A percentile compares a stretch with the other conserved stretches of the same genome.
Conservation (phyloP, 2,113 vertebrate species). For the Terrapene triunguis region DNA sequence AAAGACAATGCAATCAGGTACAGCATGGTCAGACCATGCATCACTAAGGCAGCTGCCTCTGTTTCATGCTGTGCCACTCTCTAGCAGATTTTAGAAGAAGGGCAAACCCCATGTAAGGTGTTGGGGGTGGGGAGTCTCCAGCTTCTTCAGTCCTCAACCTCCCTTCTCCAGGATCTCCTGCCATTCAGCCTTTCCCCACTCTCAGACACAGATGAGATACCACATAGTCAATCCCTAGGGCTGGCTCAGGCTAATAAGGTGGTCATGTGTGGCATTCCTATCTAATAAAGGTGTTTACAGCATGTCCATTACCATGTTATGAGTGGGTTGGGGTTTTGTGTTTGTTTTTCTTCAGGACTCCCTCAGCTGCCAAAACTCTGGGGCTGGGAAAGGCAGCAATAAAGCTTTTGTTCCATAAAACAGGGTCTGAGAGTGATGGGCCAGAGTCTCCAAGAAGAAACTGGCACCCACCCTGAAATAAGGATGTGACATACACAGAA, state of each 20-base stretch:
- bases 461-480: neutral
- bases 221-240: neutral
- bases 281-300: neutral
- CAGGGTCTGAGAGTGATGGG: neutral
- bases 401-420: neutral
- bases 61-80: neutral
- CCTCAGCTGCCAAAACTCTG: neutral
- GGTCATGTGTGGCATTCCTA: neutral
- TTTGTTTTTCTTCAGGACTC: neutral
- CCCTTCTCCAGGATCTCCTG: neutral
- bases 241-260: neutral
- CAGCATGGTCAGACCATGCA: neutral
- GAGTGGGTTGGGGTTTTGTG: too few relatives aligned
- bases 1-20: neutral
- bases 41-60: neutral
- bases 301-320: accelerated
- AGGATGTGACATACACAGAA: neutral
- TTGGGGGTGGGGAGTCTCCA: neutral
- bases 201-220: accelerated
- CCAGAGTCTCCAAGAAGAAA: neutral
- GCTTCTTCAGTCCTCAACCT: neutral
- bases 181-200: neutral
- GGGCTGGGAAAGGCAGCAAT: neutral
- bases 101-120: neutral
- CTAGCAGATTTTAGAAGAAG: neutral